Conservation (phyloP, 1,140 invertebrate species). For the Dreissena polymorpha region DNA sequence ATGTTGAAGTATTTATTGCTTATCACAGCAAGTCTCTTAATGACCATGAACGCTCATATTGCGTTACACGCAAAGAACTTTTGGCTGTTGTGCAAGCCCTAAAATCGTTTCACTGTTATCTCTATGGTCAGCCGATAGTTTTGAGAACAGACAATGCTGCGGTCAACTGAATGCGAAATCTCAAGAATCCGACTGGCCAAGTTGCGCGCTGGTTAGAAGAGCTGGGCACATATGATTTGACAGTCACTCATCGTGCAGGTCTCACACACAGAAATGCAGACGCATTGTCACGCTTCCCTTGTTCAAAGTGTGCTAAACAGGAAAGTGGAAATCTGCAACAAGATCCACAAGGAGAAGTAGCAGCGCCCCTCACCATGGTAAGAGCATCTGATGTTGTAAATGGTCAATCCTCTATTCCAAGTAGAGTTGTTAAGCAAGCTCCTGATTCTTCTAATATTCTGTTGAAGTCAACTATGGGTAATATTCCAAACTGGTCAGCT, state of each 20-base stretch:
- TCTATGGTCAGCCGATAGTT: conserved; percentile 58
- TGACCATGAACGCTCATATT: conserved; percentile 81
- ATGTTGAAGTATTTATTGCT: conserved; percentile 48
- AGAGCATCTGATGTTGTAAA: no score
- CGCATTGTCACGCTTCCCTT: conserved; percentile 56
- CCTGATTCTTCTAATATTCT: no score
- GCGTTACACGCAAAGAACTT: conserved; percentile 63
- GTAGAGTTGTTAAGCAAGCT: no score
- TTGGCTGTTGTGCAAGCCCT: conserved; percentile 58
- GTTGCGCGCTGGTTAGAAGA: conserved; percentile 66
- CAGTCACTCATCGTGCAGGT: conserved; percentile 64
- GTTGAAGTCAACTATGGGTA: no score
- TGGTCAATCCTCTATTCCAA: no score
- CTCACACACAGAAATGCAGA: conserved; percentile 67
- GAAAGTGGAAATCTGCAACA: background rate
- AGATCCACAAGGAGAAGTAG: no score
- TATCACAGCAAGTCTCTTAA: conserved; percentile 63
- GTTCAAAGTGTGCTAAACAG: conserved; percentile 40
- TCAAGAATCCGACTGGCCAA: conserved; percentile 60
- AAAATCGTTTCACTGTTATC: conserved; percentile 59
- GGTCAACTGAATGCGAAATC: conserved; percentile 60
- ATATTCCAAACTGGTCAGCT: no score
- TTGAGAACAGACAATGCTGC: conserved; percentile 65
- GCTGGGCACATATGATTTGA: conserved; percentile 66
- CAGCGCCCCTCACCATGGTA: no score